phyloP scores from a whole-genome alignment of 2,797 vertebrate genomes.

The Lutjanus argentimaculatus region DNA sequence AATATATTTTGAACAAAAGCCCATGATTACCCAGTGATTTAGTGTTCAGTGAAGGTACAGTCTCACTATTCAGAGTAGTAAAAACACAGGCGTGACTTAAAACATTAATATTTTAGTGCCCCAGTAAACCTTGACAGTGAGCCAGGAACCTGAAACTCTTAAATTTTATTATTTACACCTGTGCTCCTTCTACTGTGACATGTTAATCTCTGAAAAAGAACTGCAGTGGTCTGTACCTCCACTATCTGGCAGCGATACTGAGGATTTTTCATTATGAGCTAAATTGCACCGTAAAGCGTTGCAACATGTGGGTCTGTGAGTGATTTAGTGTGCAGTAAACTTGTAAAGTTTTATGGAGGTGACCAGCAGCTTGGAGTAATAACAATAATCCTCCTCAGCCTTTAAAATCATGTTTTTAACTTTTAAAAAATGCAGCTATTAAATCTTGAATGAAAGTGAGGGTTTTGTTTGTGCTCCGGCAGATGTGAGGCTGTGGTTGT shows the following conservation, averaged over 20 bases:
- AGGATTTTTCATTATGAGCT: neutral
- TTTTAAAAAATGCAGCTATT: neutral
- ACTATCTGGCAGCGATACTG: neutral
- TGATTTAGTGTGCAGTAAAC: neutral
- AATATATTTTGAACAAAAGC: neutral
- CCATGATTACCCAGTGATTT: neutral
- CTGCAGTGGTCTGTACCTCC: no score
- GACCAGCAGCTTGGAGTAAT: neutral
- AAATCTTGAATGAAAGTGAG: neutral
- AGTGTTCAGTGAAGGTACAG: neutral
- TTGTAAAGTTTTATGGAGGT: neutral
- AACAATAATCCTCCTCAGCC: neutral
- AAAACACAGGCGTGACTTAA: neutral
- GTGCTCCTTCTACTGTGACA: neutral
- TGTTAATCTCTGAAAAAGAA: neutral
- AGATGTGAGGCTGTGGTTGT: conserved; percentile 1
- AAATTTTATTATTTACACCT: neutral
- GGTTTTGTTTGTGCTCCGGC: neutral
- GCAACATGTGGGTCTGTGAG: neutral
- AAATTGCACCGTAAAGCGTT: neutral
- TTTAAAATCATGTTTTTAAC: neutral
- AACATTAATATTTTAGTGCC: neutral
- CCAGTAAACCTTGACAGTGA: neutral
- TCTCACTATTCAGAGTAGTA: neutral
- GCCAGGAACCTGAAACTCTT: neutral